Conservation (phyloP, 2,113 vertebrate genomes). For the Aix galericulata region DNA sequence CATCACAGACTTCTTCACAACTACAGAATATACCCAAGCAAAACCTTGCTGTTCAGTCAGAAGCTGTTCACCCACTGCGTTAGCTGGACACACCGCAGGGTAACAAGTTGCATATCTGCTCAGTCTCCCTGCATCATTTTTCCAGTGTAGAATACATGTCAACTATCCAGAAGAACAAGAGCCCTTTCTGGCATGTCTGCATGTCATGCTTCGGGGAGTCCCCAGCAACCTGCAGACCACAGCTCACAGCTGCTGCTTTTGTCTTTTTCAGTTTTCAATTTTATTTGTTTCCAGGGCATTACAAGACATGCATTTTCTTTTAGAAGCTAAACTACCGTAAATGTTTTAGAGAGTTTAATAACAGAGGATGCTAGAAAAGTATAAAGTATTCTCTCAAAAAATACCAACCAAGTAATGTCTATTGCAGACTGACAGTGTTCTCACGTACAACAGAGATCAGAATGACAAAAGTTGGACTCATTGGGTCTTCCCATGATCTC, state of each 20-base stretch:
- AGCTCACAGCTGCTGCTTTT: constrained; percentile 30
- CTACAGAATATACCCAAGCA: not conserved
- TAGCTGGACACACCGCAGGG: not conserved
- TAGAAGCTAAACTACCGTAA: constrained; percentile 40
- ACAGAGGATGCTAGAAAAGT: not conserved
- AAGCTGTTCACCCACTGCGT: not conserved
- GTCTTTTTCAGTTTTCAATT: constrained; percentile 22
- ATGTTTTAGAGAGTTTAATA: constrained; percentile 42
- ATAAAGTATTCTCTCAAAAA: not conserved
- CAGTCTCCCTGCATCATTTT: not conserved
- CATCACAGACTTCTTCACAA: not conserved
- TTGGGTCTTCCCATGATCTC: not conserved
- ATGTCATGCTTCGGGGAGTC: not conserved
- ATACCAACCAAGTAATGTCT: not conserved
- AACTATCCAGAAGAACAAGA: not conserved
- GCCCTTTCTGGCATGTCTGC: not conserved
- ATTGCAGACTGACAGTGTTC: not conserved
- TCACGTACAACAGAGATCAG: not conserved
- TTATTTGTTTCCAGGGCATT: constrained; percentile 7
- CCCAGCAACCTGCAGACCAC: not conserved
- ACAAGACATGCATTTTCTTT: constrained; percentile 24
- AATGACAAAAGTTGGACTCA: not conserved
- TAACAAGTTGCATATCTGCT: not conserved
- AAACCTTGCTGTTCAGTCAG: not conserved
- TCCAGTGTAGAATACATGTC: not conserved